Conservation (phyloP, 2,888 invertebrate species). For the Acleris sparsana region DNA sequence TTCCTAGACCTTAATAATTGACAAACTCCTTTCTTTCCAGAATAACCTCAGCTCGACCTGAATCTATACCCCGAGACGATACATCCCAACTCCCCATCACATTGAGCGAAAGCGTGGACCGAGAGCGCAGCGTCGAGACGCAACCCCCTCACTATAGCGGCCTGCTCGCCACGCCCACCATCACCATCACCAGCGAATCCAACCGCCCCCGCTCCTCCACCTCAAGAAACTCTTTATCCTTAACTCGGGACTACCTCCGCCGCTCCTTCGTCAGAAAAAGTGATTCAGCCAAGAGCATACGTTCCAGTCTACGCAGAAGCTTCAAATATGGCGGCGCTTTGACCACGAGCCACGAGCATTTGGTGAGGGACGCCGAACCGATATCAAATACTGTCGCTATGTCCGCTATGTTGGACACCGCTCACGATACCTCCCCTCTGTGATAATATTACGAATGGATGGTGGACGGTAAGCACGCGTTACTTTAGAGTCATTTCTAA, state of each 20-base stretch:
- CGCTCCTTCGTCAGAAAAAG: constrained; percentile 73
- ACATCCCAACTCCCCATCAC: constrained; percentile 70
- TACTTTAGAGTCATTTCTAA: background rate
- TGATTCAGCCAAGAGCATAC: constrained; percentile 71
- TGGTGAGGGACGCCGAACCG: constrained; percentile 85
- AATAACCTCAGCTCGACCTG: constrained; percentile 64
- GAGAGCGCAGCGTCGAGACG: constrained; percentile 46
- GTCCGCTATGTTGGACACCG: constrained; percentile 70
- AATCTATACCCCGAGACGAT: constrained; percentile 54
- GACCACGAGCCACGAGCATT: constrained; percentile 82
- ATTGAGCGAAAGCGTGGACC: constrained; percentile 70
- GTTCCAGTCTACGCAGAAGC: constrained; percentile 71
- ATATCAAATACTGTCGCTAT: constrained; percentile 79
- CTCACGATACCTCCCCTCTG: constrained; percentile 65
- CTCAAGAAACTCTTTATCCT: constrained; percentile 62
- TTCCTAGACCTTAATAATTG: too few species aligned
- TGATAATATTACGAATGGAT: constrained; percentile 56
- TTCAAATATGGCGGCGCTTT: constrained; percentile 71
- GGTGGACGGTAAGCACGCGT: background rate
- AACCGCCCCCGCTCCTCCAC: constrained; percentile 48
- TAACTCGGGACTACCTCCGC: constrained; percentile 67
- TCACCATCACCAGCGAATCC: constrained; percentile 67
- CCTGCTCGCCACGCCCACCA: constrained; percentile 50
- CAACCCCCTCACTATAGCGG: constrained; percentile 60
- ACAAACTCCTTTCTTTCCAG: constrained; percentile 46